Evolutionary conservation across 2,888 invertebrate species (phyloP).

Genomic region (Temnothorax ravouxi): DNA sequence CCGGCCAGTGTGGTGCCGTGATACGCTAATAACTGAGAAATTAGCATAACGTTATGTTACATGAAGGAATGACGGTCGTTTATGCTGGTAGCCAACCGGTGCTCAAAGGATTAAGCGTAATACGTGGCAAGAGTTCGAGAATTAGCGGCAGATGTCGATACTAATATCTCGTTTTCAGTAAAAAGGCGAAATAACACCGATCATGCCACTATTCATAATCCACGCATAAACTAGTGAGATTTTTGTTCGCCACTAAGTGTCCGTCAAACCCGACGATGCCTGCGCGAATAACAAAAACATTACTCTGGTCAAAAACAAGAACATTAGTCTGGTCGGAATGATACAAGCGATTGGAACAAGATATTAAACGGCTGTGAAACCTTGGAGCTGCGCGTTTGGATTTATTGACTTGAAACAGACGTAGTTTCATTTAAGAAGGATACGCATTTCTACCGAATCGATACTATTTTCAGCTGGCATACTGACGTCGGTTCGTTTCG

Average conservation of each 20-base stretch:
- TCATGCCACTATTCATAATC: constrained; percentile 40
- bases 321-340: too few relatives aligned
- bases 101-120: constrained; percentile 61
- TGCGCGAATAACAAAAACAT: constrained; percentile 9
- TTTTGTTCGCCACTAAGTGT: constrained; percentile 17
- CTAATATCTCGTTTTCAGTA: constrained; percentile 42
- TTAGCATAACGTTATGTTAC: constrained; percentile 71
- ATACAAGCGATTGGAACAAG: background rate
- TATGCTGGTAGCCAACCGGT: constrained; percentile 40
- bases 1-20: constrained; percentile 8
- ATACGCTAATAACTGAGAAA: constrained; percentile 69
- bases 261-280: background rate
- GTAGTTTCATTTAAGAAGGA: background rate
- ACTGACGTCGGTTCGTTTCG: background rate
- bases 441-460: background rate
- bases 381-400: background rate
- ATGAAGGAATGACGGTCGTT: constrained; percentile 61
- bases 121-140: constrained; percentile 59
- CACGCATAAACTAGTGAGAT: constrained; percentile 27
- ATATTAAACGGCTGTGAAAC: background rate
- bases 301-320: too few relatives aligned
- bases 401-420: background rate
- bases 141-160: constrained; percentile 46
- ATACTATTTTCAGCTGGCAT: background rate
- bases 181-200: constrained; percentile 32